A percentile compares a stretch with the other conserved stretches of the same genome.
phyloP scores from a whole-genome alignment of 2,797 vertebrate genomes.

The Menidia menidia region DNA sequence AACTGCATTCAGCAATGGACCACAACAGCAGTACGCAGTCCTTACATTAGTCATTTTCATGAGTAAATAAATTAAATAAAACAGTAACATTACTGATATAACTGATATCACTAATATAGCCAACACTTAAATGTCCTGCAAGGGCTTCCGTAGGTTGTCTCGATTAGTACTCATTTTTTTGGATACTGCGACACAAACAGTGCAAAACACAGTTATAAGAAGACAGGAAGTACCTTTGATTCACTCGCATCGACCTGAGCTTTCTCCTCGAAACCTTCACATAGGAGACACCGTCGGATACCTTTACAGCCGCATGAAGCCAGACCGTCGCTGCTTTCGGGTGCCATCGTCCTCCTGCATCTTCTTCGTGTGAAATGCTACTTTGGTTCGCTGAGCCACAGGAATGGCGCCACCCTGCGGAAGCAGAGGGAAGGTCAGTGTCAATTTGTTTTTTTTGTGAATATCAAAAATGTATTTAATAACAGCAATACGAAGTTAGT shows the following conservation, averaged over 20 bases:
- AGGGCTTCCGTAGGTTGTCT: constrained; percentile 34
- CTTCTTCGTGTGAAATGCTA: constrained; percentile 8
- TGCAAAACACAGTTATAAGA: rapidly evolving
- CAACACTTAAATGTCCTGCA: constrained; percentile 7
- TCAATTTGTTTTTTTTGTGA: too few relatives aligned
- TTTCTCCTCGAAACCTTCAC: constrained; percentile 40
- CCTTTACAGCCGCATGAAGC: constrained; percentile 69
- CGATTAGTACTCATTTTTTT: rapidly evolving
- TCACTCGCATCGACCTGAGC: not conserved
- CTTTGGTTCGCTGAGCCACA: not conserved
- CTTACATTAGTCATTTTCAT: too few relatives aligned
- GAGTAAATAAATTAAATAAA: too few relatives aligned
- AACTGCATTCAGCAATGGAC: too few relatives aligned
- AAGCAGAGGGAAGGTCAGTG: too few relatives aligned
- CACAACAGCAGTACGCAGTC: too few relatives aligned
- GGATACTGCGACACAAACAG: not conserved
- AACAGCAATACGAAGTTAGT: too few relatives aligned
- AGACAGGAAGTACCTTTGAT: constrained; percentile 41
- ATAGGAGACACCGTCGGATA: constrained; percentile 62
- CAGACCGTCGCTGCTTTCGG: not conserved
- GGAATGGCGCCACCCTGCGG: constrained; percentile 24
- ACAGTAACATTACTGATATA: too few relatives aligned
- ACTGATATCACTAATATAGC: too few relatives aligned
- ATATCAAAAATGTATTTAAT: too few relatives aligned
- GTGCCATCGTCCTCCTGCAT: constrained; percentile 17